A percentile compares a stretch with the other conserved stretches of the same genome.
Evolutionary conservation across 2,113 vertebrate species (phyloP).

Genomic region (Vulpes ferrilata): DNA sequence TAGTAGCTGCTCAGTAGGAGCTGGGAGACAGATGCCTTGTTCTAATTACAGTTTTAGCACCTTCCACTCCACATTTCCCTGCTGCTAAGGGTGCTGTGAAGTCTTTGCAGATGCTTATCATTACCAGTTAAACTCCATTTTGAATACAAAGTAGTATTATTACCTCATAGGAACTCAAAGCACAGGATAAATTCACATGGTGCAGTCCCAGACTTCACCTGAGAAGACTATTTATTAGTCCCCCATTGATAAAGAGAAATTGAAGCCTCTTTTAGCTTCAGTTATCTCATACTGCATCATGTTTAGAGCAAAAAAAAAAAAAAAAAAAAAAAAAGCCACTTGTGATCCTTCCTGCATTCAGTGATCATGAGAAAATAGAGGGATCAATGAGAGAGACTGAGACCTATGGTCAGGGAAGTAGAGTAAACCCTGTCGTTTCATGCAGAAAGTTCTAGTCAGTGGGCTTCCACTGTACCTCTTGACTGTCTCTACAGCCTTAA

Average conservation of each 20-base stretch:
- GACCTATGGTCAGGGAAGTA: accelerated
- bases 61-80: conserved; percentile 74
- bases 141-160: conserved; percentile 66
- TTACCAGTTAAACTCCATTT: conserved; percentile 67
- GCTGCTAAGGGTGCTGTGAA: conserved; percentile 70
- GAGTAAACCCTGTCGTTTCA: neutral
- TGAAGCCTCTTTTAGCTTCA: neutral
- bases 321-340: neutral
- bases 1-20: conserved; percentile 68
- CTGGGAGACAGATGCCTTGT: conserved; percentile 75
- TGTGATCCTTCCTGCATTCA: neutral
- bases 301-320: neutral
- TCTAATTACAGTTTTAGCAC: conserved; percentile 82
- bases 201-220: neutral
- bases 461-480: accelerated
- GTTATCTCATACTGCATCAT: neutral
- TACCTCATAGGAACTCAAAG: conserved; percentile 37
- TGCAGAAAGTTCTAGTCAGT: neutral
- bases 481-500: accelerated
- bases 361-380: neutral
- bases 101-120: conserved; percentile 72
- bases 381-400: neutral
- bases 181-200: neutral
- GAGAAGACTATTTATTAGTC: neutral
- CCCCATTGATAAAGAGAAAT: neutral